A percentile compares a stretch with the other conserved stretches of the same genome.
These are phyloP conservation scores for Chymomyza costata DNA, from an alignment of 1,140 invertebrate genomes.

Conservation along the genomic window DNA sequence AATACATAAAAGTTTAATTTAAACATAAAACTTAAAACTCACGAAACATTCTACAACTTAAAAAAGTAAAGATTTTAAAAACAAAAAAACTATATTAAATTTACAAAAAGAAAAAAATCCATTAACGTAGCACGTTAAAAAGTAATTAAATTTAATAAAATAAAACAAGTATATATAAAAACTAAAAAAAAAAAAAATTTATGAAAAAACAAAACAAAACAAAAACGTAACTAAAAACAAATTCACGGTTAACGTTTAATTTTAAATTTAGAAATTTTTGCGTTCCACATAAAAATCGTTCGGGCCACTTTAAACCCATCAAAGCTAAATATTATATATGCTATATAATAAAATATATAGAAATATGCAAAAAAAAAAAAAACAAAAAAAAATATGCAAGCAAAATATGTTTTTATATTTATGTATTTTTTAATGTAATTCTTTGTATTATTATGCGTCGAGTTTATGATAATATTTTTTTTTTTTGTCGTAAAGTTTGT, in stretches of 20 bases:
- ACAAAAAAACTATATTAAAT: conserved; percentile 29
- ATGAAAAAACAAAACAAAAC: conserved; percentile 22
- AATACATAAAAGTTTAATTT: conserved; percentile 4
- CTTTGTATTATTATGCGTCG: too few species aligned
- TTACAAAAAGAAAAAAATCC: conserved; percentile 21
- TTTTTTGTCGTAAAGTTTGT: too few species aligned
- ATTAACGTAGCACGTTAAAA: conserved; percentile 51
- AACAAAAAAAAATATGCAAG: too few species aligned
- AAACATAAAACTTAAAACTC: conserved; percentile 11
- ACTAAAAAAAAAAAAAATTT: conserved; percentile 17
- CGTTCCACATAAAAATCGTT: conserved; percentile 39
- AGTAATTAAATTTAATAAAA: conserved; percentile 22
- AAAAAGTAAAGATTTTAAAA: conserved; percentile 44
- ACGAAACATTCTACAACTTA: conserved; percentile 50
- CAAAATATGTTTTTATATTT: too few species aligned
- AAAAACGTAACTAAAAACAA: conserved; percentile 30
- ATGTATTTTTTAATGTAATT: too few species aligned
- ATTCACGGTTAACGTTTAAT: conserved; percentile 43
- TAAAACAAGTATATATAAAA: conserved; percentile 15
- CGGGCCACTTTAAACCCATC: too few species aligned
- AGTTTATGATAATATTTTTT: too few species aligned
- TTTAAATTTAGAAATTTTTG: conserved; percentile 40
- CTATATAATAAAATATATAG: too few species aligned
- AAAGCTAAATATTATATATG: too few species aligned
- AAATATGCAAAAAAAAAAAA: too few species aligned